Conservation (phyloP, 2,113 vertebrate species). For the Mustela lutreola region DNA sequence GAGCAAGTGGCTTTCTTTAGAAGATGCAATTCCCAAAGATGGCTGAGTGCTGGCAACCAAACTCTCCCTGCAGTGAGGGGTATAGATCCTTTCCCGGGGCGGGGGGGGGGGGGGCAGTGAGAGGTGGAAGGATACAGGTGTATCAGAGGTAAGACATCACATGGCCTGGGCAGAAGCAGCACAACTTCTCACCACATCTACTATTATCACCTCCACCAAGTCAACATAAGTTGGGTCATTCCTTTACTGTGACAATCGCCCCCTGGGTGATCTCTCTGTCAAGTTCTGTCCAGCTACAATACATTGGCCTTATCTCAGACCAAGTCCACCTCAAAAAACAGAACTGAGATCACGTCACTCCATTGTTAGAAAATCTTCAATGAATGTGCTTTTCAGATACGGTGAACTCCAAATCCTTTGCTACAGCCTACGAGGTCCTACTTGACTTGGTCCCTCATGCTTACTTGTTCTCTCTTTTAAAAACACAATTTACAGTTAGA, state of each 20-base stretch:
- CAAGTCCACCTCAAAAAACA: background rate
- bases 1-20: background rate
- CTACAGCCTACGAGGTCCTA: background rate
- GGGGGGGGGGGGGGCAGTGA: too few relatives aligned
- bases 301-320: background rate
- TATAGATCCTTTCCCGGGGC: background rate
- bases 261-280: background rate
- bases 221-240: background rate
- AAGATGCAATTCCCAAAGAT: background rate
- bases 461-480: background rate
- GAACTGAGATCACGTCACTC: background rate
- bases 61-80: background rate
- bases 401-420: background rate
- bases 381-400: background rate
- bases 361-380: background rate
- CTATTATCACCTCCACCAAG: background rate
- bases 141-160: background rate
- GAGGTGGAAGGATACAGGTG: accelerated
- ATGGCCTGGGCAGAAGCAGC: background rate
- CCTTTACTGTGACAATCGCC: too few relatives aligned
- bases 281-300: background rate
- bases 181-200: background rate
- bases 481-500: background rate
- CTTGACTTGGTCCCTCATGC: background rate
- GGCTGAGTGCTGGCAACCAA: background rate